Percentiles rank a stretch among this genome's conserved stretches.
Conservation (phyloP, 92 coral and sea anemone genomes). For the Phymanthus crucifer region DNA sequence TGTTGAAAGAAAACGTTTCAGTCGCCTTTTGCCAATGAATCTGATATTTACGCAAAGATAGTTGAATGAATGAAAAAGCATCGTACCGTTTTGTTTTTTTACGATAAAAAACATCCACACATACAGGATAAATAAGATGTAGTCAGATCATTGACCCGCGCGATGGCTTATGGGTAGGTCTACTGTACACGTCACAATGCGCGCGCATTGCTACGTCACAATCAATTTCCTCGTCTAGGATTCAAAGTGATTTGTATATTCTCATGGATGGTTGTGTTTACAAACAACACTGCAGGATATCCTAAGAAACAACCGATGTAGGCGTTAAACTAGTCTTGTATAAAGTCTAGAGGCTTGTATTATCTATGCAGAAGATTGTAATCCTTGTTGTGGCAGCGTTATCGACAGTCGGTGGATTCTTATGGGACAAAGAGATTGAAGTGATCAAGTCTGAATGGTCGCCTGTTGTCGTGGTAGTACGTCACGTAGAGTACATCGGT, state of each 20-base stretch:
- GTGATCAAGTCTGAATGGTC: slow-evolving; percentile 52
- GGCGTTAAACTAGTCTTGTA: background rate
- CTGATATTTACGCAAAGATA: too few relatives aligned
- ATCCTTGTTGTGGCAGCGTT: background rate
- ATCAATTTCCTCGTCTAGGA: background rate
- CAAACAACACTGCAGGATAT: background rate
- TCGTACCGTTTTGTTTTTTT: too few relatives aligned
- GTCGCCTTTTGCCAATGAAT: too few relatives aligned
- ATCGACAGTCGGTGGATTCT: slow-evolving; percentile 19
- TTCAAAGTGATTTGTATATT: background rate
- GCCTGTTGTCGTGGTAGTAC: slow-evolving; percentile 56
- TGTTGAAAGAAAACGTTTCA: too few relatives aligned
- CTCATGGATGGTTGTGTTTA: background rate
- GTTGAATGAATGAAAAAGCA: too few relatives aligned
- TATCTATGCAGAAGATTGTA: background rate
- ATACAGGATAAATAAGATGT: too few relatives aligned
- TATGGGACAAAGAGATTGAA: slow-evolving; percentile 63
- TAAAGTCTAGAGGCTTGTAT: background rate
- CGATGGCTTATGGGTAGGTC: background rate
- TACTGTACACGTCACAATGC: background rate
- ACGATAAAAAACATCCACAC: too few relatives aligned
- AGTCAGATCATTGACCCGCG: background rate
- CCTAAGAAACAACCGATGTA: background rate
- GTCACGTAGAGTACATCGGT: slow-evolving; percentile 94
- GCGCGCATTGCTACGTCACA: slow-evolving; percentile 26